Base-by-base conservation (phyloP, 2,797 vertebrate genomes). In the Anisognathus igniventris region DNA sequence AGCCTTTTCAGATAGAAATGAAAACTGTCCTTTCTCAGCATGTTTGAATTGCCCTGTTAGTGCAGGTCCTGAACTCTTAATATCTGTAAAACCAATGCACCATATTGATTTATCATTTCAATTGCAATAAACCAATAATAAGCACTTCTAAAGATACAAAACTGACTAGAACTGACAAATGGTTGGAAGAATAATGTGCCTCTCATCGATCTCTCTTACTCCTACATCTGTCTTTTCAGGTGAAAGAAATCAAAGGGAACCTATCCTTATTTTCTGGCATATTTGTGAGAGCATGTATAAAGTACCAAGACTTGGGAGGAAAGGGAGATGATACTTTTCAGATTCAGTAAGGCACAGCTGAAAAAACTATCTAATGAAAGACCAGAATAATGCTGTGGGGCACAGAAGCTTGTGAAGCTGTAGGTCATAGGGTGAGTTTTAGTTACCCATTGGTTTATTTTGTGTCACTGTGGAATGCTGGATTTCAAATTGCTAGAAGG, bases 221-320 rank as follows among this genome's bases (percentile, higher is more conserved):
- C 79, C 67, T 94, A 90, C 87, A 89, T 80, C 35, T 75, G 40
- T 77, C 48, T 77, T 92, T 89, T 87, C 72, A 73, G 28, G 5
- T 77, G 64, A 80, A 74, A 70, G 75, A 81, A 86, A 75, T 80
- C 33, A 3, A 89, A 89, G 30, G 61, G 61, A 88, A 21, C 28
- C 68, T 92, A 54, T 42, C 56, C 72, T 88, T 96, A 71, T 80
- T 94, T 95, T 95, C 60, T 90, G 23, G 9, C 40, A 3, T 89
- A 37, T 93, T 88, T 92, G 78, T 86, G 82, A 88, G 28, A 83
- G 17, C 30, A 4, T 20, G 7, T 79, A 51, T 58, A 31, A 93
- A 68, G 51, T 91, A 20, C 28, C 30, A 62, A 24, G 53, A 10
- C 64, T 20, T 50, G 27, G 31, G n/a, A 95, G 47, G 54, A 71